Percentiles rank a stretch among this genome's conserved stretches.
These are phyloP conservation scores for Dendrolimus houi DNA, from an alignment of 2,888 invertebrate species.

Conservation along the genomic window DNA sequence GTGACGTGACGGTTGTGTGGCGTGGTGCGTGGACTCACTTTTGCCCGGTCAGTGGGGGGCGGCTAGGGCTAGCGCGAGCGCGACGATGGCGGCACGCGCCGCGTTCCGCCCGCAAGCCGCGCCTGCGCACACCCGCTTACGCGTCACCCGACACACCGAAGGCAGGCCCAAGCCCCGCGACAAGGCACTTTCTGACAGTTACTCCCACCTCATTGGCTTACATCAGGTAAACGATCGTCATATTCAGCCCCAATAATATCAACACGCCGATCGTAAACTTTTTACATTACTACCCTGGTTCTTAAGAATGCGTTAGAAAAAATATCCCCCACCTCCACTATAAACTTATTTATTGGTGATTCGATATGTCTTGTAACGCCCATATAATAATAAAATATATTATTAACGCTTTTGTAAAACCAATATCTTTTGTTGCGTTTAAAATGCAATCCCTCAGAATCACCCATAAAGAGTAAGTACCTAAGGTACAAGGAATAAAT, in stretches of 20 bases:
- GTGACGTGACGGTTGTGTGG: constrained; percentile 11
- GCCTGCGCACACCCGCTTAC: constrained; percentile 11
- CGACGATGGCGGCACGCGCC: constrained; percentile 53
- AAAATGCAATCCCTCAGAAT: too few species aligned
- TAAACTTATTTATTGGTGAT: too few species aligned
- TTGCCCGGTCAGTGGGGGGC: constrained; percentile 70
- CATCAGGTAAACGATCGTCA: not conserved
- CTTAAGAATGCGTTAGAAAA: too few species aligned
- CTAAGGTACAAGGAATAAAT: too few species aligned
- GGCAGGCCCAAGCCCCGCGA: not conserved
- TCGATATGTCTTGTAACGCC: too few species aligned
- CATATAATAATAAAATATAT: too few species aligned
- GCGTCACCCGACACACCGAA: constrained; percentile 10
- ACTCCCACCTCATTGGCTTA: constrained; percentile 9
- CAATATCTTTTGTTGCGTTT: too few species aligned
- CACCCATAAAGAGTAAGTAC: too few species aligned
- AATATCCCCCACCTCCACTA: too few species aligned
- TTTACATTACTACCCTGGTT: not conserved
- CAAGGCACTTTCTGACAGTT: not conserved
- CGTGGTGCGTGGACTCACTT: constrained; percentile 50
- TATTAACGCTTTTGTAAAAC: too few species aligned
- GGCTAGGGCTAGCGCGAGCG: constrained; percentile 57
- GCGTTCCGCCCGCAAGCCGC: constrained; percentile 41
- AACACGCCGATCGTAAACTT: not conserved
- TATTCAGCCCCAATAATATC: not conserved